Evolutionary conservation across 2,113 vertebrate species (phyloP), one percentile per base, ranked within the genome.

Genomic region (Piaya cayana): DNA sequence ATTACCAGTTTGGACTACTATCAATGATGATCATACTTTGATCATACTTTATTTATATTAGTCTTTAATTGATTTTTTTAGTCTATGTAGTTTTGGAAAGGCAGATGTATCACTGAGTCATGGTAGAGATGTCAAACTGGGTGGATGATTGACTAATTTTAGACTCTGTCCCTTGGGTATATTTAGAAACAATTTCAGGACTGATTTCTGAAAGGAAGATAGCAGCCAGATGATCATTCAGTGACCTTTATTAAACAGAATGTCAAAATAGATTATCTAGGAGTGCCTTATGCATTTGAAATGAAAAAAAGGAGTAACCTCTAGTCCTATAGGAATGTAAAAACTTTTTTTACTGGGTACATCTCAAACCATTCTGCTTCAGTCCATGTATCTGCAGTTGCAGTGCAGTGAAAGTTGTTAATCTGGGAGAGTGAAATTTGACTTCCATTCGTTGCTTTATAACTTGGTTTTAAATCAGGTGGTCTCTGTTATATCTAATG

Each of bases 401-500:
- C 37, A 53, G 60, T 83, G 59, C 32, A 71, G 13, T 64, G 37
- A 50, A 84, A 76, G 75, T 30, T 70, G 36, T 34, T 87, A 36
- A n/a, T 45, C 69, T 39, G 27, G 77, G 43, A 92, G 34, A 65
- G 18, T 26, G 75, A 65, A 70, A 74, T 81, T 60, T 88, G 47
- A 75, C 86, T 25, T 91, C 30, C 83, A 15, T 94, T 96, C 84
- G 83, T 8, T 92, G 39, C 36, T 94, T 84, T 78, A 83, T 77
- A 90, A 68, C 87, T 93, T 25, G 2, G 55, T 84, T 92, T 32
- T 82, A 92, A 95, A 92, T 95, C 83, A 94, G 52, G 95, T 53
- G 34, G 63, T 93, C 60, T 76, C 50, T 91, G 53, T 88, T 72
- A 84, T 22, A 8, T 50, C 52, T 90, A 75, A 74, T 91, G 72